Base-by-base conservation (phyloP, 2,888 invertebrate genomes). In the Eugnorisma glareosa region DNA sequence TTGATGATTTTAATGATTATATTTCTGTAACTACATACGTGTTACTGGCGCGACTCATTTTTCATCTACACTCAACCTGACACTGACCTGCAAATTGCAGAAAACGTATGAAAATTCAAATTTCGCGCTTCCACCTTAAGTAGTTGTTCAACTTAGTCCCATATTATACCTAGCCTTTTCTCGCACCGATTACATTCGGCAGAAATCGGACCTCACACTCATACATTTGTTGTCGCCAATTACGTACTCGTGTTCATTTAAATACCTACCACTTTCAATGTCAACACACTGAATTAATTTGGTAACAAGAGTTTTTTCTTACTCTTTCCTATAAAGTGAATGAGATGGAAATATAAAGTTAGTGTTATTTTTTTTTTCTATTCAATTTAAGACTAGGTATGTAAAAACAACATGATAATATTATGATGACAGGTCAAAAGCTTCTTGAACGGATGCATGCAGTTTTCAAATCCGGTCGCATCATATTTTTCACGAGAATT, bases 401-500 rank as follows among this genome's bases (percentile, higher is more conserved):
- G 2, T 31, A 61, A 8, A 18, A 59, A 11, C 21, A 59, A 61
- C 31, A 21, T 31, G 31, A 35, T 35, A 59, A 40, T 21, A 57
- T 7, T 37, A 69, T n/a, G 24, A 43, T 71, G 75, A 79, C 64
- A 67, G 61, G 64, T 66, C 57, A 70, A 74, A 31, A 54, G 45
- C 67, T 69, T 79, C 71, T 59, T 61, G 31, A 85, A 75, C 86
- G 86, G 79, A 79, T 85, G 79, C 73, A 69, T 51, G 51, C 28
- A 45, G 11, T 37, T 75, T 73, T 72, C 51, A 67, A 85, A 79
- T 80, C 85, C 73, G 70, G 83, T 48, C 75, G 63, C 67, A 73
- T 54, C 45, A 82, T 74, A 77, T 79, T 78, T 82, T 85, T 79
- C 75, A 75, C 54, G 31, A 45, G 76, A 86, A 88, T 81, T 77